Evolutionary conservation across 1,140 invertebrate genomes (phyloP), one percentile per base, ranked within the genome.

Genomic region (Leptinotarsa undecemlineata): DNA sequence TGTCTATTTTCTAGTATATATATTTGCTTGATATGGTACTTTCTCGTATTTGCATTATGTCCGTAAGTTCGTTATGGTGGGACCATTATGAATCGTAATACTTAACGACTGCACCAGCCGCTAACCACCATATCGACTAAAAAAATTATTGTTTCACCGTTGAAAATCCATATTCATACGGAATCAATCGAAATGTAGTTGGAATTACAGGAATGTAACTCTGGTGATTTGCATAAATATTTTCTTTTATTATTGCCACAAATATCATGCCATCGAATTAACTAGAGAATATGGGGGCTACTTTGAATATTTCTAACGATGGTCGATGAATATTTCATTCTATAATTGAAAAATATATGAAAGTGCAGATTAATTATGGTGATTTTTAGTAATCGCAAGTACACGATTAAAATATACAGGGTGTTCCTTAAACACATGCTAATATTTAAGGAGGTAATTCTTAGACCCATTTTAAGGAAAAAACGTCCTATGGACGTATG

Each of bases 91-190:
- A 42, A 42, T 42, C 33, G 33, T 1, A 42, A 42, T 42, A 42
- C 33, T 42, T 42, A 42, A 42, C 33, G 8, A 11, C 8, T 42
- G 33, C 33, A 57, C 51, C 51, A 57, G 51, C 51, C 26, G 26
- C 6, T 33, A 33, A 33, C 26, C 26, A 33, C 26, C 26, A 57
- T 57, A 57, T 57, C 51, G 51, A 4, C n/a, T 57, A 15, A 19
- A 57, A 17, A 57, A 57, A 57, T 57, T 42, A 42, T 11, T 57
- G 51, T 57, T 57, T 57, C 51, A 19, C 51, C 51, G 51, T 57
- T 57, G 51, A 57, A 57, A 57, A 57, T 57, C 51, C 51, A 57
- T 57, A 57, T 57, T 57, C 51, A 57, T 57, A 57, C 15, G n/a
- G 51, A 57, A 57, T 57, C 51, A 57, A 57, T 57, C 51, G 51